phyloP scores from a whole-genome alignment of 1,140 invertebrate species.

The Tenebrio molitor region DNA sequence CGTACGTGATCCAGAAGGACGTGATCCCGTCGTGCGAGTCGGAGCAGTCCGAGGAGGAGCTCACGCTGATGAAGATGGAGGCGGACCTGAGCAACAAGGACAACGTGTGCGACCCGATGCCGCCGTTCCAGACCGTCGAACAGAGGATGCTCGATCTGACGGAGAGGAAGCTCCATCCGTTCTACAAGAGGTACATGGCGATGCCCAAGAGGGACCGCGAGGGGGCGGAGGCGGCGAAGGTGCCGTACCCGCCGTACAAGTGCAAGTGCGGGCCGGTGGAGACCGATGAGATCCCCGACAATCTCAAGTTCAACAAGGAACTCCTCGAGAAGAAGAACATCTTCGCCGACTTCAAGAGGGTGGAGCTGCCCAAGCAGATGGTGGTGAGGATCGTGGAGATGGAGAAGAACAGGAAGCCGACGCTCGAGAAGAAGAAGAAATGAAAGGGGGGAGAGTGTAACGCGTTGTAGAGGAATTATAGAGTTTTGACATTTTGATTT shows the following conservation, averaged over 20 bases:
- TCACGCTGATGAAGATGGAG: conserved; percentile 55
- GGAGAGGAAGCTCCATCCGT: conserved; percentile 60
- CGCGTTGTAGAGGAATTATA: no score
- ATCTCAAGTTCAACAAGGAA: conserved; percentile 56
- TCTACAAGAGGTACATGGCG: conserved; percentile 55
- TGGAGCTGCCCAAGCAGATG: conserved; percentile 56
- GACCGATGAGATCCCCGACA: conserved; percentile 52
- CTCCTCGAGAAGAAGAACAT: conserved; percentile 61
- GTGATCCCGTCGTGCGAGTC: conserved; percentile 24
- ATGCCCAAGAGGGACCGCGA: conserved; percentile 44
- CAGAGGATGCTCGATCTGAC: conserved; percentile 58
- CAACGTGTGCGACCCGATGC: conserved; percentile 55
- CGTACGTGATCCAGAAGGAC: conserved; percentile 61
- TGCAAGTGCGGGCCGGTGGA: conserved; percentile 52
- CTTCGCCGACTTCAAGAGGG: conserved; percentile 55
- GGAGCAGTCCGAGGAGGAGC: conserved; percentile 48
- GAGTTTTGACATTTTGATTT: no score
- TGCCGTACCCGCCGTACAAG: conserved; percentile 42
- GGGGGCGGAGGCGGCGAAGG: neutral
- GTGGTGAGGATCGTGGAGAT: conserved; percentile 58
- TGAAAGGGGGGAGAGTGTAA: no score
- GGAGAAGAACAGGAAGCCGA: conserved; percentile 52
- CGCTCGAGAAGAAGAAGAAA: conserved; percentile 48
- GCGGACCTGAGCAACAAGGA: conserved; percentile 55
- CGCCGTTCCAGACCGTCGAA: conserved; percentile 55